A percentile compares a stretch with the other conserved stretches of the same genome.
Conservation (phyloP, 2,888 invertebrate genomes). For the Lagria hirta region DNA sequence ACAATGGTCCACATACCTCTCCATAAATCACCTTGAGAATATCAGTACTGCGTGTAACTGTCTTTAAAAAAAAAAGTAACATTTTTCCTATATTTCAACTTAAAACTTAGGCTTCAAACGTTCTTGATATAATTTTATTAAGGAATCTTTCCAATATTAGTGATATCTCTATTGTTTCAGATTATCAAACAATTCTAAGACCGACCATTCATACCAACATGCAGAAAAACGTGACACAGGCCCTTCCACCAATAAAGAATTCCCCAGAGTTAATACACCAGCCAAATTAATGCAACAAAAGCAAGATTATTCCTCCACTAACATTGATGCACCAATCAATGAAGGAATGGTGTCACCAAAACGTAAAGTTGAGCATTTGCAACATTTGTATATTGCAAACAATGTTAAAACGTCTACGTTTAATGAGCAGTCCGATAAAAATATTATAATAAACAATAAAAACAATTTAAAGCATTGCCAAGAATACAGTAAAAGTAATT, state of each 20-base stretch:
- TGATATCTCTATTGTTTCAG: slow-evolving; percentile 40
- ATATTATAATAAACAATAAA: slow-evolving; percentile 39
- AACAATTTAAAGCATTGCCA: slow-evolving; percentile 42
- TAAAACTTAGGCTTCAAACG: too few relatives aligned
- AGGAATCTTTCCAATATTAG: too few relatives aligned
- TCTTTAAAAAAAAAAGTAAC: too few relatives aligned
- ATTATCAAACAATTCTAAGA: slow-evolving; percentile 57
- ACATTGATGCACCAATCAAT: slow-evolving; percentile 31
- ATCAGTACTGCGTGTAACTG: too few relatives aligned
- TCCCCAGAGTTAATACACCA: slow-evolving; percentile 46
- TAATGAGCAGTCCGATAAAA: slow-evolving; percentile 48
- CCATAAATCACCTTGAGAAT: too few relatives aligned
- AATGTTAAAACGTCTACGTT: slow-evolving; percentile 52
- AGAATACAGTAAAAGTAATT: slow-evolving; percentile 43
- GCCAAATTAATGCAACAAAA: slow-evolving; percentile 42
- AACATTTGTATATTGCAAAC: slow-evolving; percentile 51
- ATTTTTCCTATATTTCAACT: too few relatives aligned
- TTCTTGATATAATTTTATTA: too few relatives aligned
- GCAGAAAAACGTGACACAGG: slow-evolving; percentile 36
- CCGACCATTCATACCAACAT: slow-evolving; percentile 50
- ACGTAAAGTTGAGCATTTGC: slow-evolving; percentile 50
- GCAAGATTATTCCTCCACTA: slow-evolving; percentile 35
- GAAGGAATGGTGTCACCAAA: slow-evolving; percentile 53
- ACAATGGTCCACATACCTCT: too few relatives aligned
- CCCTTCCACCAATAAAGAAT: slow-evolving; percentile 38